Conservation (phyloP, 2,888 invertebrate species). For the Gisinianus flammeolus region DNA sequence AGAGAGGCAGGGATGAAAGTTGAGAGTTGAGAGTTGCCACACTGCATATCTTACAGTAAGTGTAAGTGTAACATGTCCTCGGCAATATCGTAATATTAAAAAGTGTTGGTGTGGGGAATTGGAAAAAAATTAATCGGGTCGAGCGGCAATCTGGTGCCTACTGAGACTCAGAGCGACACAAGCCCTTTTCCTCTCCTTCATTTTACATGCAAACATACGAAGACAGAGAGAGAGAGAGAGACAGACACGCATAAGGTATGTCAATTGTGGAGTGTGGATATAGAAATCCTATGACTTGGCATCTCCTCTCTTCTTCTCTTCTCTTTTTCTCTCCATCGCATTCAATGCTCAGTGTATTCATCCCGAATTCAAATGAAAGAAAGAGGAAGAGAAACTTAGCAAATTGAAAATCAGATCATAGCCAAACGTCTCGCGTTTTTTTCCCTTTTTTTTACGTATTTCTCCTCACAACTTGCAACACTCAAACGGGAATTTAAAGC, state of each 20-base stretch:
- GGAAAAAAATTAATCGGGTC: slow-evolving; percentile 54
- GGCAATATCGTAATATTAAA: slow-evolving; percentile 50
- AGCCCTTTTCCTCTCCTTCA: slow-evolving; percentile 23
- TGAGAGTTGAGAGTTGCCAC: neutral
- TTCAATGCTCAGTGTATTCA: slow-evolving; percentile 36
- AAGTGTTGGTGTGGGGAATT: slow-evolving; percentile 47
- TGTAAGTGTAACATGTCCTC: slow-evolving; percentile 44
- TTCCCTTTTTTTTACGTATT: too few relatives aligned
- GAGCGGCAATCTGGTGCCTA: slow-evolving; percentile 48
- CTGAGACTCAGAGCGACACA: neutral
- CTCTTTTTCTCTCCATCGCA: neutral
- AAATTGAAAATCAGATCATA: slow-evolving; percentile 52
- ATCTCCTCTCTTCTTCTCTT: slow-evolving; percentile 1
- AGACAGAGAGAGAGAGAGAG: neutral
- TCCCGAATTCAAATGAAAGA: slow-evolving; percentile 36
- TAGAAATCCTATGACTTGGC: too few relatives aligned
- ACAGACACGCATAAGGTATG: neutral
- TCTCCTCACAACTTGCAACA: too few relatives aligned
- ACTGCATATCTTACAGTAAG: neutral
- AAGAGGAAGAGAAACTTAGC: slow-evolving; percentile 33
- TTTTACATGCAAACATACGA: neutral
- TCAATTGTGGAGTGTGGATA: too few relatives aligned
- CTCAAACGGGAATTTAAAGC: too few relatives aligned
- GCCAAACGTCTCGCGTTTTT: slow-evolving; percentile 21
- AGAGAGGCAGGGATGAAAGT: neutral